Conservation (phyloP, 2,888 invertebrate genomes). For the Rhagium mordax region DNA sequence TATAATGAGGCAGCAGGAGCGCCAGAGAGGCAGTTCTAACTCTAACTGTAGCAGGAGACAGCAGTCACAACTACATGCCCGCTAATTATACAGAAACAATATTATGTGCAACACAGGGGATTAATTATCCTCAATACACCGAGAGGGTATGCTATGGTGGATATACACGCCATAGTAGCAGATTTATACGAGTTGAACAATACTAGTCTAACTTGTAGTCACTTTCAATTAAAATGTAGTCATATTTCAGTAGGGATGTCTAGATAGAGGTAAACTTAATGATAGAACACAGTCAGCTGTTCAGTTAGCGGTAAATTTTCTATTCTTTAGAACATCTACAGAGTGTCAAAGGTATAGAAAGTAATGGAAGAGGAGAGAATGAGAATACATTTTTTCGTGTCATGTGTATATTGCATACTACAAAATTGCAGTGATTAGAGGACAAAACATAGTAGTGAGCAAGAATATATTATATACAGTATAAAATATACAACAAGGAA, state of each 20-base stretch:
- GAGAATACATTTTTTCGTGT: no score
- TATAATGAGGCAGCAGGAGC: slow-evolving; percentile 47
- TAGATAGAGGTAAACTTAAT: not conserved
- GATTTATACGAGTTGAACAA: slow-evolving; percentile 56
- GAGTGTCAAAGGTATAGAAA: no score
- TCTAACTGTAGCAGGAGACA: slow-evolving; percentile 60
- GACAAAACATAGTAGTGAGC: no score
- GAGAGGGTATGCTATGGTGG: slow-evolving; percentile 62
- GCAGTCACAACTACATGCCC: slow-evolving; percentile 67
- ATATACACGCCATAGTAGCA: slow-evolving; percentile 59
- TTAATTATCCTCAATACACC: slow-evolving; percentile 69
- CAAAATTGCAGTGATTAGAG: no score
- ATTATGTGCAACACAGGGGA: slow-evolving; percentile 69
- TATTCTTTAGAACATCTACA: not conserved
- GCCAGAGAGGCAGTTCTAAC: slow-evolving; percentile 53
- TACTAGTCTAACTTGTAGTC: slow-evolving; percentile 44
- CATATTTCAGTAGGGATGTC: not conserved
- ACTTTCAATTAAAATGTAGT: slow-evolving; percentile 40
- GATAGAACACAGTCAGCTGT: not conserved
- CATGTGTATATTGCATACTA: no score
- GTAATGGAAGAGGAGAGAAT: no score
- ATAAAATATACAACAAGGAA: no score
- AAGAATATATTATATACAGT: no score
- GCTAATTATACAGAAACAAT: slow-evolving; percentile 70
- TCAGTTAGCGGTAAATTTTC: not conserved